Percentiles rank a stretch among this genome's conserved stretches.
These are phyloP conservation scores for Bombus pyrosoma DNA, from an alignment of 1,140 invertebrate genomes.

Conservation along the genomic window DNA sequence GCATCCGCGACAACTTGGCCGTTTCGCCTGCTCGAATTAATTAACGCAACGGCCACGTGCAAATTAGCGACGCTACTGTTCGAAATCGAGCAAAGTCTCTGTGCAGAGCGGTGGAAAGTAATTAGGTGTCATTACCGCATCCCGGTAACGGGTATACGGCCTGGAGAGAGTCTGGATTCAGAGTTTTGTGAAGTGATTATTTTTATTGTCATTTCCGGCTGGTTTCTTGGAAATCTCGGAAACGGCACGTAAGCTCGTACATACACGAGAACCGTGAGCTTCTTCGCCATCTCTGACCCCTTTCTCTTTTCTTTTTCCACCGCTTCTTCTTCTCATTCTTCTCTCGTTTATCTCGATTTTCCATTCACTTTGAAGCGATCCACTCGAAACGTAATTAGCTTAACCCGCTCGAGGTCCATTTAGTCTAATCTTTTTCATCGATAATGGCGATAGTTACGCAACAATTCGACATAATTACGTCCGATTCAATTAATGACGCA, in stretches of 20 bases:
- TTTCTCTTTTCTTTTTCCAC: background rate
- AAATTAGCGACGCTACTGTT: slow-evolving; percentile 60
- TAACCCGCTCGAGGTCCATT: too few species aligned
- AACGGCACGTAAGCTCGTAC: slow-evolving; percentile 70
- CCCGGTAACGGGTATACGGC: slow-evolving; percentile 58
- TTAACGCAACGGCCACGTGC: slow-evolving; percentile 59
- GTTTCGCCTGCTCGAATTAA: slow-evolving; percentile 52
- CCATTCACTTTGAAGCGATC: too few species aligned
- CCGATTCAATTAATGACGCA: background rate
- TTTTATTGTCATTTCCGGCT: slow-evolving; percentile 83
- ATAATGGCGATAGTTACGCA: too few species aligned
- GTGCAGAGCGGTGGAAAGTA: slow-evolving; percentile 79
- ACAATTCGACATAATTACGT: background rate
- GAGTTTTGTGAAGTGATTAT: slow-evolving; percentile 80
- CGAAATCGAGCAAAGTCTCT: slow-evolving; percentile 72
- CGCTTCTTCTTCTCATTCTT: background rate
- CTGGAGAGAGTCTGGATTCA: slow-evolving; percentile 71
- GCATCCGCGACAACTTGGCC: slow-evolving; percentile 18
- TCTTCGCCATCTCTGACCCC: slow-evolving; percentile 21
- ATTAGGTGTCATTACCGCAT: slow-evolving; percentile 80
- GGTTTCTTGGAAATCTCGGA: slow-evolving; percentile 81
- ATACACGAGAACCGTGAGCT: slow-evolving; percentile 72
- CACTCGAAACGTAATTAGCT: too few species aligned
- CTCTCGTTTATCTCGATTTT: slow-evolving; percentile 4
- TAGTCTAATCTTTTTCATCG: too few species aligned